Percentiles rank a stretch among this genome's conserved stretches.
phyloP scores from a whole-genome alignment of 2,888 invertebrate species.

The Lithophane ornitopus region DNA sequence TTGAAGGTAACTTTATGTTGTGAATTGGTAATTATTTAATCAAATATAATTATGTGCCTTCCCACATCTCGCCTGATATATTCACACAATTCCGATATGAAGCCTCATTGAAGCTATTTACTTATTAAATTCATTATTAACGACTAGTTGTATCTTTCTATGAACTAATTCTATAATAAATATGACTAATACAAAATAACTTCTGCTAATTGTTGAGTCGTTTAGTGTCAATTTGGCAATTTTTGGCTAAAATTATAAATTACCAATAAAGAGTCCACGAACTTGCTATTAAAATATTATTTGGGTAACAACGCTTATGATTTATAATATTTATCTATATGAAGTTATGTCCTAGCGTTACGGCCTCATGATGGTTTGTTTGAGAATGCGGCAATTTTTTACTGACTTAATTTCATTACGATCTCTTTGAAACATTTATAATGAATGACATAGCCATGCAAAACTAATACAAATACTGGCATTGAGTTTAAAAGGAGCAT shows the following conservation, averaged over 20 bases:
- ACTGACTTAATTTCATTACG: conserved; percentile 23
- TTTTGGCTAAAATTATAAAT: conserved; percentile 86
- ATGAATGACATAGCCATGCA: conserved; percentile 43
- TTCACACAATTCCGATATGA: conserved; percentile 70
- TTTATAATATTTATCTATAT: conserved; percentile 2
- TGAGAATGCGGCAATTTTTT: conserved; percentile 15
- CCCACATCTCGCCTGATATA: conserved; percentile 34
- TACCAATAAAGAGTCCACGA: conserved; percentile 63
- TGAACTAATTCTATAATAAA: conserved; percentile 77
- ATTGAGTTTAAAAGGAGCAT: conserved; percentile 54
- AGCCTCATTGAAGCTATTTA: conserved; percentile 78
- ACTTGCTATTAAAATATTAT: conserved; percentile 29
- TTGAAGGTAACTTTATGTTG: conserved; percentile 27
- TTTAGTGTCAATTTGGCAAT: conserved; percentile 85
- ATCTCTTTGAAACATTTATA: conserved; percentile 20
- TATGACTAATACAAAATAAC: conserved; percentile 76
- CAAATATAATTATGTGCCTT: conserved; percentile 8
- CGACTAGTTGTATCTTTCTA: conserved; percentile 79
- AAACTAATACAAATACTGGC: conserved; percentile 41
- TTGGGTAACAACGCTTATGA: conserved; percentile 23
- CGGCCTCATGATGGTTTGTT: conserved; percentile 2
- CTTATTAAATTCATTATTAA: conserved; percentile 69
- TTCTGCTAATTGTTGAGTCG: conserved; percentile 79
- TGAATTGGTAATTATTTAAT: conserved; percentile 28
- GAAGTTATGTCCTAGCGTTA: conserved; percentile 4